Evolutionary conservation across 2,113 vertebrate species (phyloP).

Genomic region (Corvus hawaiiensis): DNA sequence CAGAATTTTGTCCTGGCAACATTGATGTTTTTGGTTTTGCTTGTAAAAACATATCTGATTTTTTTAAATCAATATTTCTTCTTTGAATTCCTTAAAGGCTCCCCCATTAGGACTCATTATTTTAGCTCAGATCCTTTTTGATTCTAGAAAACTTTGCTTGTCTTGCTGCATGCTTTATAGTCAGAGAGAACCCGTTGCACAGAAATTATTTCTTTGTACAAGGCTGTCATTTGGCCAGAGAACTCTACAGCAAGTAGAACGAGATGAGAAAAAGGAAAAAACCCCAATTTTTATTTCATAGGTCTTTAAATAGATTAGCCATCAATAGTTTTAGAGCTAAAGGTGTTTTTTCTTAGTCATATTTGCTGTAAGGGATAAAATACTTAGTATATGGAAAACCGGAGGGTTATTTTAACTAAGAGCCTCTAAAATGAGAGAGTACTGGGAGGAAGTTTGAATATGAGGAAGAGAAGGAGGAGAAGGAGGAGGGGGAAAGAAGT

Average conservation of each 20-base stretch:
- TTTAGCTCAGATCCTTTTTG: background rate
- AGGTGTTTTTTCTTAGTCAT: background rate
- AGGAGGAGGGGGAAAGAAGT: background rate
- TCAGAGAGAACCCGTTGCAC: background rate
- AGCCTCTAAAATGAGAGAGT: background rate
- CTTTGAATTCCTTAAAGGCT: background rate
- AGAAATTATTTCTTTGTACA: background rate
- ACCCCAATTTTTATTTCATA: background rate
- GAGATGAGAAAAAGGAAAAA: background rate
- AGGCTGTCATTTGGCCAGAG: background rate
- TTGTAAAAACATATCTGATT: background rate
- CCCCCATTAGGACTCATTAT: background rate
- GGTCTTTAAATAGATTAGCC: background rate
- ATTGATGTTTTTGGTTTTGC: background rate
- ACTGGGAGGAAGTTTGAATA: background rate
- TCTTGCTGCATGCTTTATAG: background rate
- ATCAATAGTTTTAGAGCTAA: background rate
- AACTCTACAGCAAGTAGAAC: background rate
- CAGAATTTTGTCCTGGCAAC: background rate
- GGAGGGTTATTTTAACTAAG: background rate
- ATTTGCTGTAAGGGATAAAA: background rate
- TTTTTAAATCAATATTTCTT: background rate
- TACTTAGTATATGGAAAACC: background rate
- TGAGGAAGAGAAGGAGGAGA: background rate
- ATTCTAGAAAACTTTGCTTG: background rate